Evolutionary conservation across 2,113 vertebrate genomes (phyloP).

Genomic region (Cryptoleucopteryx plumbea): DNA sequence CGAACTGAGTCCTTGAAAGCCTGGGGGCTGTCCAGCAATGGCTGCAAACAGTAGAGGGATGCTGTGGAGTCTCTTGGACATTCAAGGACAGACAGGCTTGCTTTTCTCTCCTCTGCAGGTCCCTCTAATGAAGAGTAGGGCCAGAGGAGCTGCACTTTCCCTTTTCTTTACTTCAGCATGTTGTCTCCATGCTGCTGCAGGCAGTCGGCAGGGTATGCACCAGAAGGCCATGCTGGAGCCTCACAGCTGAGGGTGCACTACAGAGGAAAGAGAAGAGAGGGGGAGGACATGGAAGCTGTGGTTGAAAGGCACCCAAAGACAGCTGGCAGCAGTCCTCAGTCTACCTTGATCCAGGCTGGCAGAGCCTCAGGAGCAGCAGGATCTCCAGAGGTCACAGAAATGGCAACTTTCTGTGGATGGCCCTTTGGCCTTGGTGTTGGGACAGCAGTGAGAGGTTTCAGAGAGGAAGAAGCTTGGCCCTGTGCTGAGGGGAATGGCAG

Average conservation of each 20-base stretch:
- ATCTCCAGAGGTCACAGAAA: neutral
- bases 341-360: neutral
- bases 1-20: neutral
- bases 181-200: neutral
- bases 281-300: neutral
- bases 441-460: neutral
- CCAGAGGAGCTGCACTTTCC: neutral
- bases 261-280: neutral
- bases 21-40: neutral
- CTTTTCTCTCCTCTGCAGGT: neutral
- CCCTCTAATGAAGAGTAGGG: neutral
- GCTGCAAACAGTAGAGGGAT: neutral
- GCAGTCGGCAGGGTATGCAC: neutral
- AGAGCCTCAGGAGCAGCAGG: neutral
- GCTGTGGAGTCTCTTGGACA: neutral
- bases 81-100: neutral
- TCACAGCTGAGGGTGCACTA: neutral
- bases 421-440: neutral
- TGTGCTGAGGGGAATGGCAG: accelerated
- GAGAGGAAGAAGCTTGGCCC: neutral
- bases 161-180: neutral
- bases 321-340: neutral
- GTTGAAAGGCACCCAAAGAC: neutral
- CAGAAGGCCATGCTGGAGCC: neutral
- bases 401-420: neutral